A percentile compares a stretch with the other conserved stretches of the same genome.
Evolutionary conservation across 1,140 invertebrate species (phyloP).

Genomic region (Brachionus sp.): DNA sequence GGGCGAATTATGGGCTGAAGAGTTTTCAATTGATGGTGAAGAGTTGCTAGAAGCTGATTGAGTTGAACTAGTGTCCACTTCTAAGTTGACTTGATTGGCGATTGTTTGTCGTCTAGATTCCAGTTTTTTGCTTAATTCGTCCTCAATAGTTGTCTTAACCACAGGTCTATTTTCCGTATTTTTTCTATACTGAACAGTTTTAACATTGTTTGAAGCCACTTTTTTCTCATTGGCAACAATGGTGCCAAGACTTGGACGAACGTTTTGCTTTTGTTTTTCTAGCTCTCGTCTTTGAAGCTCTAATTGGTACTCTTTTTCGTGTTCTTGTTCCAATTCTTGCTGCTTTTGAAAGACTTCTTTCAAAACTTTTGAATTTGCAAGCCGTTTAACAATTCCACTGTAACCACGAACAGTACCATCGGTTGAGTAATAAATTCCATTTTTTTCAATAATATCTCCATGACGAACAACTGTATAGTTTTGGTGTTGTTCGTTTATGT

Average conservation of each 20-base stretch:
- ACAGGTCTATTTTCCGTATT: neutral
- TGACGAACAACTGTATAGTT: slow-evolving; percentile 30
- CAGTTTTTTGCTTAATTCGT: slow-evolving; percentile 15
- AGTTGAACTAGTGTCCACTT: slow-evolving; percentile 17
- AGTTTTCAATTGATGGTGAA: neutral
- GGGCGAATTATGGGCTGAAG: neutral
- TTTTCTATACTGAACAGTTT: slow-evolving; percentile 23
- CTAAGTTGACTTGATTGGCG: neutral
- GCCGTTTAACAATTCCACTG: slow-evolving; percentile 19
- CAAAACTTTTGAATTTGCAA: slow-evolving; percentile 26
- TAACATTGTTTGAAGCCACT: neutral
- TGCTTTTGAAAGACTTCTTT: slow-evolving; percentile 36
- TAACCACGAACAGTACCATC: slow-evolving; percentile 40
- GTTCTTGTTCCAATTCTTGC: slow-evolving; percentile 10
- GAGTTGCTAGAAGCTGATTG: neutral
- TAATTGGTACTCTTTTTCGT: slow-evolving; percentile 13
- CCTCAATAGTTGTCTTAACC: neutral
- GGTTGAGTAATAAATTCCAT: slow-evolving; percentile 41
- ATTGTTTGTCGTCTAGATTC: slow-evolving; percentile 16
- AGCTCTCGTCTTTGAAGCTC: slow-evolving; percentile 1
- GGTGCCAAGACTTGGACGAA: neutral
- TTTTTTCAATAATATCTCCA: slow-evolving; percentile 45
- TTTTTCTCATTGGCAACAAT: slow-evolving; percentile 29
- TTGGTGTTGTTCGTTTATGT: slow-evolving; percentile 29
- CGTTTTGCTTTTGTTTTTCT: slow-evolving; percentile 12